Evolutionary conservation across 2,888 invertebrate genomes (phyloP), one percentile per base, ranked within the genome.

Genomic region (Galerucella pusilla): DNA sequence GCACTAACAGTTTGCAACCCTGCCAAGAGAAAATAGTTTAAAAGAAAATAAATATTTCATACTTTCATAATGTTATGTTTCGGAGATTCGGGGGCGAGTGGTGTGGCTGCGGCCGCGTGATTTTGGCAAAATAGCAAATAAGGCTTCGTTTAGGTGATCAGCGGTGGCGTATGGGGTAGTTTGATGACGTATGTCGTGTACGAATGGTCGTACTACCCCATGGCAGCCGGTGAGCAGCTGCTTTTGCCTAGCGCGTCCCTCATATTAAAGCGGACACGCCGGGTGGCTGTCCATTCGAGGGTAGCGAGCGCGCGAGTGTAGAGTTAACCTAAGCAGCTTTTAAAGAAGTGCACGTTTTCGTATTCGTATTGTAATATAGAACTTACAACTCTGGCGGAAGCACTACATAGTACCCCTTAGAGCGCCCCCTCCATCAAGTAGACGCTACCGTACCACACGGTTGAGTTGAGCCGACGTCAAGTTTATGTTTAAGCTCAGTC

Each of bases 401-500:
- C 85, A 84, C 82, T 72, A 72, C 73, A 76, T 80, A 77, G 79
- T 85, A 86, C 86, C 87, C 87, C 86, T 86, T 86, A 85, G 86
- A 84, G 86, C 84, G 86, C 83, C 83, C 85, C 84, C 85, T 83
- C 85, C 80, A 80, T 77, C 81, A 74, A 73, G 78, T 81, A 84
- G 83, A 84, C 85, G 85, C 85, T 86, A 85, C 84, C 84, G 84
- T 84, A 84, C 85, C 85, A 86, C 86, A 85, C 84, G 83, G 82
- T 83, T 81, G 81, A 81, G 80, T 73, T 73, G 75, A 75, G 80
- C 81, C 78, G 80, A 80, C 79, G 79, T 76, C 80, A 77, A 82
- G 78, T 79, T 79, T 82, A 75, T 80, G 80, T 79, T 79, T 82
- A 80, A 79, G 79, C 76, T 82, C 78, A 84, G 83, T 85, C 84